Evolutionary conservation across 2,113 vertebrate genomes (phyloP).

Genomic region (Lampris megalopsis): DNA sequence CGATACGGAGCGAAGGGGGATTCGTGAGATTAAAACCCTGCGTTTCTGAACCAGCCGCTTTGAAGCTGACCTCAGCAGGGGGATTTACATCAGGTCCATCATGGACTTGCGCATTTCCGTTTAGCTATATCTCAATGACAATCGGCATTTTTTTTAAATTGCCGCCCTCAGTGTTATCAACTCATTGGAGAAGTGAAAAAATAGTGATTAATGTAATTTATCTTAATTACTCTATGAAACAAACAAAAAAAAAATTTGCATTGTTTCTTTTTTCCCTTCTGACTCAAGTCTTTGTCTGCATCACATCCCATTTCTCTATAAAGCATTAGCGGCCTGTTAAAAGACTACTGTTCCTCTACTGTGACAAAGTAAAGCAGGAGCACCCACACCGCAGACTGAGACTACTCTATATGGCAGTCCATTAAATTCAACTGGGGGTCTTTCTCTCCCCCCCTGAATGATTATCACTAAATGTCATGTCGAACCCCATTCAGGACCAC

Average conservation of each 20-base stretch:
- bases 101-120: constrained; percentile 54
- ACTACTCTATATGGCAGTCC: constrained; percentile 60
- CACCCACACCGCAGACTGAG: constrained; percentile 37
- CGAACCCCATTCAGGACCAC: constrained; percentile 48
- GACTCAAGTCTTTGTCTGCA: constrained; percentile 47
- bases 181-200: constrained; percentile 12
- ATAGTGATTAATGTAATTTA: constrained; percentile 28
- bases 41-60: constrained; percentile 63
- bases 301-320: constrained; percentile 53
- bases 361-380: constrained; percentile 58
- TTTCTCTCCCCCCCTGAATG: constrained; percentile 48
- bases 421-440: constrained; percentile 52
- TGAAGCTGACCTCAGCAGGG: constrained; percentile 62
- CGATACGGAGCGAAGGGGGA: constrained; percentile 69
- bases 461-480: constrained; percentile 41
- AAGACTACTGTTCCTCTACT: constrained; percentile 56
- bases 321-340: constrained; percentile 58
- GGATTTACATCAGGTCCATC: constrained; percentile 62
- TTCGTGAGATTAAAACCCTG: constrained; percentile 72
- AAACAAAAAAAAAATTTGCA: too few relatives aligned
- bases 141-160: constrained; percentile 67
- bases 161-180: constrained; percentile 50
- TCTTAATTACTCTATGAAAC: constrained; percentile 62
- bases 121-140: constrained; percentile 40
- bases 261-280: constrained; percentile 15